Evolutionary conservation across 2,113 vertebrate species (phyloP).

Genomic region (Microcebus jonahi): DNA sequence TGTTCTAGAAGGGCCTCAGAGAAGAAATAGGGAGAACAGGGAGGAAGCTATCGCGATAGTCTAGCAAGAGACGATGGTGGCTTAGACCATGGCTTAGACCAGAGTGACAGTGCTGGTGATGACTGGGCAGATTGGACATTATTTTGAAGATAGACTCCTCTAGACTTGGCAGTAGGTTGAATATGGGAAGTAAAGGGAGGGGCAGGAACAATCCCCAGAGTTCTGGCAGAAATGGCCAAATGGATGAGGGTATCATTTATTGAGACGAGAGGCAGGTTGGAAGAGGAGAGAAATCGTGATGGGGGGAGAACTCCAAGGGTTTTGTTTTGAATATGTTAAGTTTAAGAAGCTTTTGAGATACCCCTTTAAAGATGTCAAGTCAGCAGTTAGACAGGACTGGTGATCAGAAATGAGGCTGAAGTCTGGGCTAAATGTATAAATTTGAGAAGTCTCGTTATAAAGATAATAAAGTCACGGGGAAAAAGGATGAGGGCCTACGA

Average conservation of each 20-base stretch:
- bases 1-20: slow-evolving; percentile 9
- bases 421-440: background rate
- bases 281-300: background rate
- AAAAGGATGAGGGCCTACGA: background rate
- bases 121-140: background rate
- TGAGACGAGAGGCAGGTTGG: background rate
- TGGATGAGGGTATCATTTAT: background rate
- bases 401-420: background rate
- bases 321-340: slow-evolving; percentile 42
- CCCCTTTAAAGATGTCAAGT: background rate
- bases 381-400: background rate
- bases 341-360: background rate
- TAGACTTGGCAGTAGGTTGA: background rate
- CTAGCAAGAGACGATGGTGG: background rate
- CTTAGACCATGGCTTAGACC: background rate
- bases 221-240: background rate
- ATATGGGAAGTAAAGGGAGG: background rate
- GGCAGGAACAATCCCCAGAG: background rate
- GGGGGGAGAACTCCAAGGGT: background rate
- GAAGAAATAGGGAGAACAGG: background rate
- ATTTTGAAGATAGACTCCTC: background rate
- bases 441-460: background rate
- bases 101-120: background rate
- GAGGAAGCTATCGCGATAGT: background rate
- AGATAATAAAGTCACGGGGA: background rate